Base-by-base conservation (phyloP, 2,888 invertebrate genomes). In the Ormyrus rosae region DNA sequence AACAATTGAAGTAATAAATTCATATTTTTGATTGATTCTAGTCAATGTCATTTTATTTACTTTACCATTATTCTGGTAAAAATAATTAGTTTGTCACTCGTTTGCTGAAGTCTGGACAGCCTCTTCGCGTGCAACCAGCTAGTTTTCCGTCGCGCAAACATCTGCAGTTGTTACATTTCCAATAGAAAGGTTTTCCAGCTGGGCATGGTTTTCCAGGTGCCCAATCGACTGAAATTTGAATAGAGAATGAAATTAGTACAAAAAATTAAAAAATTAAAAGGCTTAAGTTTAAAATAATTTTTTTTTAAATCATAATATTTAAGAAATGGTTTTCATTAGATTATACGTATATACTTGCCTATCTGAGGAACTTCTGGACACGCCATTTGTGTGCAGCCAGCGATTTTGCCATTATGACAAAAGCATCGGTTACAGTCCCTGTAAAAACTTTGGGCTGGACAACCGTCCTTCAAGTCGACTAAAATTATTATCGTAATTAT, bases 301-400 rank as follows among this genome's bases (percentile, higher is more conserved):
- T 34, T 34, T 34, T 34, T 34, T 2, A 34, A 34, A 34, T 34
- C 34, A 34, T 34, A 34, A 34, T 34, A 34, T 34, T 34, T 34
- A 34, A 34, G 11, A 46, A 50, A 65, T 19, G n/a, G 56, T 2
- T 56, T 2, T 8, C 5, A 10, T n/a, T 8, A 46, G 46, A 10
- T 46, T 51, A 51, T 51, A 2, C 34, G 34, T 34, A 34, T 34
- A 34, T 34, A 34, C 50, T 58, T 65, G 67, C 78, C 67, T 6
- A 78, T 78, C 51, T 78, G 78, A 5, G 78, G 78, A 34, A 46
- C 53, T 46, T 34, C 7, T 7, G 70, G 65, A n/a, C 78, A 78
- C 5, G 13, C 46, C 5, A 10, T 73, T 0, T 1, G 0, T 1
- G 61, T 73, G 10, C 78, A 78, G 1, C 0, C 34, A 34, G 34